Conservation (phyloP, 2,888 invertebrate genomes). For the Apomyelois bistriatella region DNA sequence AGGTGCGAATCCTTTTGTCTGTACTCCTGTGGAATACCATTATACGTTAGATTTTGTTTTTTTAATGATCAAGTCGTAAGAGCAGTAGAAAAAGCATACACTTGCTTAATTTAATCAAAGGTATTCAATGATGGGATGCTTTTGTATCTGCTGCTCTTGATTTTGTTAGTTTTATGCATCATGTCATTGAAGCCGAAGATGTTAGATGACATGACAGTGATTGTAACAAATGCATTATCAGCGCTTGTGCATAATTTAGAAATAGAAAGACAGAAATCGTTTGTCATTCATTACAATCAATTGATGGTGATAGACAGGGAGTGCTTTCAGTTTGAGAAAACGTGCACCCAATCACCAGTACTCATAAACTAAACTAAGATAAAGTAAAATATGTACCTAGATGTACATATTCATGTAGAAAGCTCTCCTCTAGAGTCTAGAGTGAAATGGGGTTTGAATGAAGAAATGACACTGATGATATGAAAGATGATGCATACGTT, state of each 20-base stretch:
- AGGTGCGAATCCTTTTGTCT: conserved; percentile 68
- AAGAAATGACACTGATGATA: conserved; percentile 45
- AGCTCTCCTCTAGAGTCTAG: conserved; percentile 67
- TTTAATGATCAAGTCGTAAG: conserved; percentile 26
- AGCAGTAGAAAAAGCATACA: conserved; percentile 55
- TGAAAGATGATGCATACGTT: conserved; percentile 59
- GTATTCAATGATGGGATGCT: conserved; percentile 22
- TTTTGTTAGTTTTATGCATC: conserved; percentile 68
- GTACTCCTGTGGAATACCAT: conserved; percentile 59
- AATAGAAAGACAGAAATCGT: conserved; percentile 13
- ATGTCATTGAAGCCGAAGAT: conserved; percentile 64
- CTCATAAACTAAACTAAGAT: conserved; percentile 32
- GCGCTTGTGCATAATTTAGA: conserved; percentile 32
- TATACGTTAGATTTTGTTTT: conserved; percentile 25
- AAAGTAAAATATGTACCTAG: conserved; percentile 24
- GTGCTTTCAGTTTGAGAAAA: conserved; percentile 69
- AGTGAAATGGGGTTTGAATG: conserved; percentile 80
- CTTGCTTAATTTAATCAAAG: conserved; percentile 15
- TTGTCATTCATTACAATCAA: conserved; percentile 62
- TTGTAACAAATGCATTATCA: conserved; percentile 59
- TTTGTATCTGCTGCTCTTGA: conserved; percentile 58
- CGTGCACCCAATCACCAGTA: conserved; percentile 76
- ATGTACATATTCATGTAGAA: conserved; percentile 39
- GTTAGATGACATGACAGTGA: conserved; percentile 67
- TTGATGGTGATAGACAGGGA: conserved; percentile 54